phyloP scores from a whole-genome alignment of 2,113 vertebrate species.

The Alaudala cheleensis region DNA sequence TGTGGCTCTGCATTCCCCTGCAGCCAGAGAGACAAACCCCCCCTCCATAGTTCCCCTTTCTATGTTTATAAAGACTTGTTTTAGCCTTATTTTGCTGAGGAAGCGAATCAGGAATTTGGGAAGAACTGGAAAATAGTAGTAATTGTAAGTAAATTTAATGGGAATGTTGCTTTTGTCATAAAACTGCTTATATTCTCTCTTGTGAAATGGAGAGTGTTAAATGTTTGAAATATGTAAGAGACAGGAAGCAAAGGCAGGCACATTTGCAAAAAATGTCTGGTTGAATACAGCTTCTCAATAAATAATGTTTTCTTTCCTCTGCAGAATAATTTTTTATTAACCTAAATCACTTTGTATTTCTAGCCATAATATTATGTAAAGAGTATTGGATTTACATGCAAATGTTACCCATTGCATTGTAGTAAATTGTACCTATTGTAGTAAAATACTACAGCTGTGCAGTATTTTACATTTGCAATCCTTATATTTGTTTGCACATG shows the following conservation, averaged over 20 bases:
- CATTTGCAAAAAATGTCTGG: not conserved
- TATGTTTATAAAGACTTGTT: not conserved
- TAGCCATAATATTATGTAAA: not conserved
- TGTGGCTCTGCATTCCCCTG: not conserved
- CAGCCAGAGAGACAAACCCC: not conserved
- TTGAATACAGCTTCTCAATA: not conserved
- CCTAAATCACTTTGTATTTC: not conserved
- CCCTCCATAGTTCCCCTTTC: rapidly evolving
- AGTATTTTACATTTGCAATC: not conserved
- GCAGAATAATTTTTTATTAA: not conserved
- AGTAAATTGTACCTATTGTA: too few species aligned
- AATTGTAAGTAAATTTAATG: not conserved
- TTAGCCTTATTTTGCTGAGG: not conserved
- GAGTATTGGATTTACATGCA: not conserved
- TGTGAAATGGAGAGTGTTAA: not conserved
- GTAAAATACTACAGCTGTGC: not conserved
- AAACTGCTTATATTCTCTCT: not conserved
- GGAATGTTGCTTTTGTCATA: not conserved
- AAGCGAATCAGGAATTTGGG: rapidly evolving
- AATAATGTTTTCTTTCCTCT: not conserved
- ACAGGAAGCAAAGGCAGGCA: not conserved
- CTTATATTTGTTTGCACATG: not conserved
- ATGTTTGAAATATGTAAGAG: rapidly evolving
- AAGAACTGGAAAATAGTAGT: not conserved
- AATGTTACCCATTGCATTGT: not conserved